phyloP scores from a whole-genome alignment of 1,140 invertebrate genomes.

The Schlechtendalia chinensis region DNA sequence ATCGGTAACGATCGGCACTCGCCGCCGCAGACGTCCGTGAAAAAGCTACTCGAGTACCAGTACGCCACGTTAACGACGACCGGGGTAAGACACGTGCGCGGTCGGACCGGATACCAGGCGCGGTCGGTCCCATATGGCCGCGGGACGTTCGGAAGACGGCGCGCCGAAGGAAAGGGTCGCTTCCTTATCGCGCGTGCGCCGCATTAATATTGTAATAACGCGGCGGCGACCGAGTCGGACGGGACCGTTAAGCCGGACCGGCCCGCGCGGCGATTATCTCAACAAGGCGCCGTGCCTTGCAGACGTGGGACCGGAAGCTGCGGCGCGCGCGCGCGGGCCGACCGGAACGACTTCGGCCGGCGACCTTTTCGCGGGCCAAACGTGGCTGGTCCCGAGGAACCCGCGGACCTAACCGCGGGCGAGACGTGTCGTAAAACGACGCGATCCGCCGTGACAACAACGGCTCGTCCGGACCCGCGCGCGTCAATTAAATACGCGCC shows the following conservation, averaged over 20 bases:
- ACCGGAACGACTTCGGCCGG: not conserved
- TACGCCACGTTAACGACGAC: not conserved
- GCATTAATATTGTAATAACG: conserved; percentile 43
- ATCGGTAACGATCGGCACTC: no score
- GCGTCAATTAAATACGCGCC: conserved; percentile 19
- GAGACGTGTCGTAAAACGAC: conserved; percentile 33
- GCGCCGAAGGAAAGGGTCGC: conserved; percentile 2
- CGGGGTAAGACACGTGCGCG: no score
- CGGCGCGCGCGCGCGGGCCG: no score
- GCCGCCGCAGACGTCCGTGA: no score
- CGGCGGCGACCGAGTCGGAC: no score
- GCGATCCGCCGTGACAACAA: no score
- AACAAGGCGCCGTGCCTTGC: conserved; percentile 45
- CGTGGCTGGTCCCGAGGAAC: conserved; percentile 32
- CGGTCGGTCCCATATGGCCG: conserved; percentile 32
- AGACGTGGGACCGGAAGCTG: no score
- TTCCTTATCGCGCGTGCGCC: conserved; percentile 26
- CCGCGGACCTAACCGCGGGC: not conserved
- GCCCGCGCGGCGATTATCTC: conserved; percentile 16
- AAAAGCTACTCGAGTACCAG: no score
- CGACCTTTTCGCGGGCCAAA: conserved; percentile 23
- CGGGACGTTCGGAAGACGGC: not conserved
- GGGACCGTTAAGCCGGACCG: no score
- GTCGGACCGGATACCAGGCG: conserved; percentile 29
- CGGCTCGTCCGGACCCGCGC: no score